Conservation (phyloP, 2,797 vertebrate species). For the Orientallactaga sibirica region DNA sequence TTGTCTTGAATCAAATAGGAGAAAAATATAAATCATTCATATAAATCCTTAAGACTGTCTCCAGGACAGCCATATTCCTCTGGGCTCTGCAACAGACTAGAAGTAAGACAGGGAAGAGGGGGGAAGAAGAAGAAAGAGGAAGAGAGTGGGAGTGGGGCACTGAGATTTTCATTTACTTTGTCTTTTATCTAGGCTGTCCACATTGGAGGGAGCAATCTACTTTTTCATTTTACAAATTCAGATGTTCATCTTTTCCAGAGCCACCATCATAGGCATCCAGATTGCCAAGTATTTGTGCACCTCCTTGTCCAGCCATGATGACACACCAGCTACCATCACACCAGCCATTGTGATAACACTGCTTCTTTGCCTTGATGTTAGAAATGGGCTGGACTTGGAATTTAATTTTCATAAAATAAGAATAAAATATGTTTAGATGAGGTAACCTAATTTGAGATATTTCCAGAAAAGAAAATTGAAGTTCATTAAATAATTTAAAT, state of each 20-base stretch:
- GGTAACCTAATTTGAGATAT: neutral
- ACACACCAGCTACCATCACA: neutral
- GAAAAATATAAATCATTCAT: neutral
- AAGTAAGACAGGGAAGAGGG: neutral
- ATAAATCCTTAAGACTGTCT: neutral
- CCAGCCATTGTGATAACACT: neutral
- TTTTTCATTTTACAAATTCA: neutral
- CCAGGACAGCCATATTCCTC: neutral
- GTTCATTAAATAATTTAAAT: neutral
- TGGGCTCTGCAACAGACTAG: neutral
- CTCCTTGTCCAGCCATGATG: too few relatives aligned
- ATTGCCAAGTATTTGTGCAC: neutral
- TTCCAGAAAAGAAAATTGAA: conserved; percentile 10
- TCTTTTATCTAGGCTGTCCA: neutral
- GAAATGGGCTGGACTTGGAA: neutral
- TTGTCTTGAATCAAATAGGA: conserved; percentile 3
- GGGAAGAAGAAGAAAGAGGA: neutral
- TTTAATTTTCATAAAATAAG: conserved; percentile 40
- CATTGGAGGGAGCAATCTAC: neutral
- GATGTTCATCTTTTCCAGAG: neutral
- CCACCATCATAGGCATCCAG: neutral
- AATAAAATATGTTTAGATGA: neutral
- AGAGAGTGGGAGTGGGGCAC: neutral
- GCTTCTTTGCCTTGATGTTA: neutral
- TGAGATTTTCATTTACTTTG: neutral